Evolutionary conservation across 2,888 invertebrate genomes (phyloP).

Genomic region (Agrotis puta): DNA sequence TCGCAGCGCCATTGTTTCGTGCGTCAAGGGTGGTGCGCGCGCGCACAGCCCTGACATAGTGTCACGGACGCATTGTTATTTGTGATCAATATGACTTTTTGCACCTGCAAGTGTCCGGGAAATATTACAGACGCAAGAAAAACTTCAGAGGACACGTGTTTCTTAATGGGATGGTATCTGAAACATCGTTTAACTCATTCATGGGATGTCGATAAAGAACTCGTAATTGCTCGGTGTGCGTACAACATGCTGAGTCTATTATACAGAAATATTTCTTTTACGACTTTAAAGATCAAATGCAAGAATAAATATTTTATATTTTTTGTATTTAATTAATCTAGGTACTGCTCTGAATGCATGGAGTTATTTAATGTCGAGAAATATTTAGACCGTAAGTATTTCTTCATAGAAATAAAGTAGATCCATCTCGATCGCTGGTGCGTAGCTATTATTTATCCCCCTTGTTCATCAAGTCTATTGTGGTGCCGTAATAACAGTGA

Average conservation of each 20-base stretch:
- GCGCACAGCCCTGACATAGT: constrained; percentile 57
- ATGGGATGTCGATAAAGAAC: constrained; percentile 54
- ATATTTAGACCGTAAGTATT: constrained; percentile 13
- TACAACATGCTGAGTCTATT: constrained; percentile 58
- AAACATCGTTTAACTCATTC: constrained; percentile 55
- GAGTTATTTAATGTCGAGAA: constrained; percentile 22
- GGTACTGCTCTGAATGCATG: constrained; percentile 16
- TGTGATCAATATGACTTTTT: constrained; percentile 61
- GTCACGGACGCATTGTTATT: constrained; percentile 64
- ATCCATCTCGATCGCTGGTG: constrained; percentile 58
- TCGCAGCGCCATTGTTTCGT: constrained; percentile 80
- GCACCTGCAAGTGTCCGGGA: constrained; percentile 49
- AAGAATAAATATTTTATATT: constrained; percentile 14
- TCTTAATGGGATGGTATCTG: constrained; percentile 47
- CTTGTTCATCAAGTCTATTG: constrained; percentile 80
- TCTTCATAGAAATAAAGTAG: constrained; percentile 36
- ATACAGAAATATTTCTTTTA: constrained; percentile 50
- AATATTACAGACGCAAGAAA: constrained; percentile 53
- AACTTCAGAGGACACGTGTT: constrained; percentile 57
- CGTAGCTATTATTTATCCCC: constrained; percentile 69
- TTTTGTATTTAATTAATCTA: constrained; percentile 41
- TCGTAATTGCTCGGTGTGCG: constrained; percentile 41
- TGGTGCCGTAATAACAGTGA: constrained; percentile 85
- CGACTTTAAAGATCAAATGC: constrained; percentile 16
- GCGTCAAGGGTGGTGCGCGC: constrained; percentile 80